Conservation (phyloP, 2,797 vertebrate genomes). For the Triplophysa bombifrons region DNA sequence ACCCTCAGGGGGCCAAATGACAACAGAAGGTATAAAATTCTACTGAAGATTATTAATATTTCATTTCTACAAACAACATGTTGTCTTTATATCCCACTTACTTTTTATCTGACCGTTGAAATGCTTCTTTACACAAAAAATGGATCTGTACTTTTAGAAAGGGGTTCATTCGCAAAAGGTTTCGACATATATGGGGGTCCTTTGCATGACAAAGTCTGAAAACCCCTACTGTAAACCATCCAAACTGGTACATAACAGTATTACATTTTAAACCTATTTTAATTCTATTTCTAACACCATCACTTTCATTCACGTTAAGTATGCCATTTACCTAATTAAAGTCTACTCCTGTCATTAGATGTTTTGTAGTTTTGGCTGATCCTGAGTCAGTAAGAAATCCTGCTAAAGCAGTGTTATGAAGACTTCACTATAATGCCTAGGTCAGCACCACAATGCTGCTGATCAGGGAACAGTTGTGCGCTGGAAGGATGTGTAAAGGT, state of each 20-base stretch:
- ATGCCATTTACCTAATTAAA: not conserved
- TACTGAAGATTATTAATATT: not conserved
- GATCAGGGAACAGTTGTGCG: slow-evolving; percentile 60
- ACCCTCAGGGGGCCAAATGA: too few species aligned
- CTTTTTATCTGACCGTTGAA: too few species aligned
- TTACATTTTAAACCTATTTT: too few species aligned
- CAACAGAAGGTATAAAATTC: too few species aligned
- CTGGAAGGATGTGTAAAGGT: slow-evolving; percentile 55
- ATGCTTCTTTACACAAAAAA: too few species aligned
- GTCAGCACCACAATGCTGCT: slow-evolving; percentile 51
- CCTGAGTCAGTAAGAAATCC: not conserved
- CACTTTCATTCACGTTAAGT: not conserved
- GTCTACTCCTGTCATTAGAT: not conserved
- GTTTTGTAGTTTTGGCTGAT: not conserved
- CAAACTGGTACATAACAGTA: not conserved
- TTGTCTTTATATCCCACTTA: too few species aligned
- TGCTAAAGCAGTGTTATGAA: slow-evolving; percentile 44
- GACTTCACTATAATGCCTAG: slow-evolving; percentile 40
- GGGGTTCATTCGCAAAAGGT: too few species aligned
- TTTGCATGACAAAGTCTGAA: too few species aligned
- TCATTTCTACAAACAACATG: not conserved
- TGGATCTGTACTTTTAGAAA: too few species aligned
- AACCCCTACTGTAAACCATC: too few species aligned
- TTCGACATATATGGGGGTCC: too few species aligned
- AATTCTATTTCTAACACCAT: not conserved